Conservation (phyloP, 2,113 vertebrate species). For the Triplophysa tibetana region DNA sequence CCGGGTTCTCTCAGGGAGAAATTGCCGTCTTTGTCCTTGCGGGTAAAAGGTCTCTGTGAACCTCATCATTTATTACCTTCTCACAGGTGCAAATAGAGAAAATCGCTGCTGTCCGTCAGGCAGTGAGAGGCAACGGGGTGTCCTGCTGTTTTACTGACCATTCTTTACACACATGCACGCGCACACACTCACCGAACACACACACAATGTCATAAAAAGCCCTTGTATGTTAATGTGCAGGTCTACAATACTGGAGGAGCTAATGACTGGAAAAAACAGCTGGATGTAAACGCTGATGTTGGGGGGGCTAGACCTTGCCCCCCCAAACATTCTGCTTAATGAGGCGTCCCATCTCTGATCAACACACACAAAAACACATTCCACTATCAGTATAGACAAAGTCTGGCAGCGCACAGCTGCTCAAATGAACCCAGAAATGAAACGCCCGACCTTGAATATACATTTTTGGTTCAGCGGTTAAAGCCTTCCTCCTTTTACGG, state of each 20-base stretch:
- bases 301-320: conserved; percentile 22
- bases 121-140: conserved; percentile 28
- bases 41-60: conserved; percentile 39
- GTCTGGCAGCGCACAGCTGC: conserved; percentile 38
- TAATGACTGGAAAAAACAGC: conserved; percentile 46
- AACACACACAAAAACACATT: conserved; percentile 25
- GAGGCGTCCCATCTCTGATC: conserved; percentile 34
- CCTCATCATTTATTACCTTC: conserved; percentile 49
- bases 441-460: conserved; percentile 19
- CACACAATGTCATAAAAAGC: conserved; percentile 34
- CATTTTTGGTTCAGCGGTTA: conserved; percentile 6
- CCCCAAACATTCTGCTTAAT: conserved; percentile 43
- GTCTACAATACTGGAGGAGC: conserved; percentile 36
- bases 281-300: conserved; percentile 31
- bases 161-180: background rate
- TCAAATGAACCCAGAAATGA: conserved; percentile 37
- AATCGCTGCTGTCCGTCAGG: conserved; percentile 44
- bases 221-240: conserved; percentile 43
- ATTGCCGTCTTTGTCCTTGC: conserved; percentile 48
- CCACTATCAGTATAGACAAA: conserved; percentile 23
- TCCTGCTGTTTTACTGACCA: conserved; percentile 36
- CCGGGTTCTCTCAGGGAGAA: conserved; percentile 25
- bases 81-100: conserved; percentile 50
- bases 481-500: conserved; percentile 5
- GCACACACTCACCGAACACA: conserved; percentile 8